A percentile compares a stretch with the other conserved stretches of the same genome.
phyloP scores from a whole-genome alignment of 2,888 invertebrate species.

The Papilio demoleus region DNA sequence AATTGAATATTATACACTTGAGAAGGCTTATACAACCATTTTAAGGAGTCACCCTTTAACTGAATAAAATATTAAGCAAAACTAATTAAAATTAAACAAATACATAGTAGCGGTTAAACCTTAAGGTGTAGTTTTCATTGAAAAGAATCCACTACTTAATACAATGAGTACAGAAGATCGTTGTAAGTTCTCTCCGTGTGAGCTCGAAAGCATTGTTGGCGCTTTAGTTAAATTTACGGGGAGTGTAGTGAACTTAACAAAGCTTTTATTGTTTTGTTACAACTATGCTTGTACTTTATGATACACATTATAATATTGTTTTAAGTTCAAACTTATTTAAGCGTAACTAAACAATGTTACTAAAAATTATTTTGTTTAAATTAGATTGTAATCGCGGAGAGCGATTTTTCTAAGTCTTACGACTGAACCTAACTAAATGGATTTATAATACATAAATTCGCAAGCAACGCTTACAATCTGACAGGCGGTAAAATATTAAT shows the following conservation, averaged over 20 bases:
- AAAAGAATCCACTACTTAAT: slow-evolving; percentile 8
- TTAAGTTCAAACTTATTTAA: no score
- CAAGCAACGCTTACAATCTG: no score
- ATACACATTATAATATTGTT: background rate
- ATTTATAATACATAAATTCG: no score
- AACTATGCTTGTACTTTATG: slow-evolving; percentile 11
- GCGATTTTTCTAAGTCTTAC: no score
- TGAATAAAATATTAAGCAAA: background rate
- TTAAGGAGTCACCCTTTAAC: background rate
- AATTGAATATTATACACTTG: no score
- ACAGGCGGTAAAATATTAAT: no score
- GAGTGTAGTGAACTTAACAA: slow-evolving; percentile 27
- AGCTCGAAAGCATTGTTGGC: slow-evolving; percentile 21
- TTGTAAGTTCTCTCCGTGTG: background rate
- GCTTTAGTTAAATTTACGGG: slow-evolving; percentile 30
- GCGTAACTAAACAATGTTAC: background rate
- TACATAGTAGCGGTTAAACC: background rate
- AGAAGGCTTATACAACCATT: no score
- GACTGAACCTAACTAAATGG: no score
- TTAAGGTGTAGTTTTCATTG: background rate
- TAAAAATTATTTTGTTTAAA: background rate
- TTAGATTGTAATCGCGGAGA: no score
- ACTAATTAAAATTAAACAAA: background rate
- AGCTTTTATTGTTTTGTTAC: slow-evolving; percentile 25
- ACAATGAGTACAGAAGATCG: background rate